These are phyloP conservation scores for Ceyx melanurus DNA, from an alignment of 2,113 vertebrate genomes.

Conservation along the genomic window DNA sequence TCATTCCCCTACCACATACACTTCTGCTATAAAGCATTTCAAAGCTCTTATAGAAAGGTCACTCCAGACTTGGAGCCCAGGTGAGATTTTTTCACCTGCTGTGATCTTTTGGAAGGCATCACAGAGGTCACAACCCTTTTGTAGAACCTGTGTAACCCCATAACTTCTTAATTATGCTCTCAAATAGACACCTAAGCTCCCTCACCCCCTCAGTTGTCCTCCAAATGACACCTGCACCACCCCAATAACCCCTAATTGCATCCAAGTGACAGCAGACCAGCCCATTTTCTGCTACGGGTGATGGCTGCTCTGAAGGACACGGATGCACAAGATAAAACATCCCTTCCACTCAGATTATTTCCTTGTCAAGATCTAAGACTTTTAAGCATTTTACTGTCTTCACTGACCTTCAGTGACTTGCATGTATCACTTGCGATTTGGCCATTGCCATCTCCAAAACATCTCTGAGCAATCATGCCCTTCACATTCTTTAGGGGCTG, in stretches of 20 bases:
- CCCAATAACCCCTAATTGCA: not conserved
- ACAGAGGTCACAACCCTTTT: not conserved
- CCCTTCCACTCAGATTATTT: not conserved
- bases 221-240: not conserved
- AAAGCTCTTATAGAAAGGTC: not conserved
- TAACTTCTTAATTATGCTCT: not conserved
- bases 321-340: not conserved
- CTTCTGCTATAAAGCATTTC: not conserved
- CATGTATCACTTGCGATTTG: rapidly evolving
- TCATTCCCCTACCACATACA: not conserved
- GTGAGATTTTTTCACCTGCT: not conserved
- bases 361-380: not conserved
- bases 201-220: not conserved
- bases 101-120: not conserved
- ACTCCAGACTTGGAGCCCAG: not conserved
- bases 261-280: not conserved
- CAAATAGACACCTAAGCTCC: not conserved
- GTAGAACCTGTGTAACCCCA: not conserved
- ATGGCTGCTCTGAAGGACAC: not conserved
- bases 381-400: not conserved
- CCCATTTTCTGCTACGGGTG: not conserved
- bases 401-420: not conserved
- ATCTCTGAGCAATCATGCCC: not conserved
- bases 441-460: not conserved
- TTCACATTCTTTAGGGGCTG: rapidly evolving